Conservation (phyloP, 2,113 vertebrate species). For the Laticauda colubrina region DNA sequence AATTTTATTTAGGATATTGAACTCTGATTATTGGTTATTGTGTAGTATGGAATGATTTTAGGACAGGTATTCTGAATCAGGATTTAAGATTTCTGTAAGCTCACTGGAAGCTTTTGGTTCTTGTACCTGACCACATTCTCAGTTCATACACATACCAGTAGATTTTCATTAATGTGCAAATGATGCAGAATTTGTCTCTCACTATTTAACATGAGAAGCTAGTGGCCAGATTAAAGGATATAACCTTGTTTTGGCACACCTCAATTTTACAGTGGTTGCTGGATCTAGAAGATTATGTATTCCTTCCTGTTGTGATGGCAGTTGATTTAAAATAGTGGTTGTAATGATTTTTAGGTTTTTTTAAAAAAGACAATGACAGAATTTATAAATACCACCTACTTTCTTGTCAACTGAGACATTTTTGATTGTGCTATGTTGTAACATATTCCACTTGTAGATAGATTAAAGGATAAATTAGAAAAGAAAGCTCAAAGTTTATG, state of each 20-base stretch:
- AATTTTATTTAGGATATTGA: background rate
- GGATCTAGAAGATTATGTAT: background rate
- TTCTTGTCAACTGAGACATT: background rate
- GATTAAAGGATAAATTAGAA: background rate
- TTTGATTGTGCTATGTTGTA: background rate
- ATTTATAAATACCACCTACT: background rate
- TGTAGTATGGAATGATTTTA: background rate
- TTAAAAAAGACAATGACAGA: background rate
- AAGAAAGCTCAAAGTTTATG: background rate
- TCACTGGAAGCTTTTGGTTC: background rate
- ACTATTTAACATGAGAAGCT: background rate
- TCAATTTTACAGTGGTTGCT: background rate
- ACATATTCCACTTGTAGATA: background rate
- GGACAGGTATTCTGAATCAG: background rate
- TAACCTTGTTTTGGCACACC: background rate
- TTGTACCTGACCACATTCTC: background rate
- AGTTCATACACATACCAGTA: background rate
- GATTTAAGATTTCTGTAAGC: background rate
- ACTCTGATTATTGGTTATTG: background rate
- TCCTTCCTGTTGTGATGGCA: background rate
- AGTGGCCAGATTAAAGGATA: background rate
- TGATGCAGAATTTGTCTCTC: background rate
- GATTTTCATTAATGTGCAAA: background rate
- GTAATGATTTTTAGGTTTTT: background rate
- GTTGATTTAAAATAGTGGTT: background rate